Conservation (phyloP, 1,140 invertebrate species). For the Bombus difficillimus region DNA sequence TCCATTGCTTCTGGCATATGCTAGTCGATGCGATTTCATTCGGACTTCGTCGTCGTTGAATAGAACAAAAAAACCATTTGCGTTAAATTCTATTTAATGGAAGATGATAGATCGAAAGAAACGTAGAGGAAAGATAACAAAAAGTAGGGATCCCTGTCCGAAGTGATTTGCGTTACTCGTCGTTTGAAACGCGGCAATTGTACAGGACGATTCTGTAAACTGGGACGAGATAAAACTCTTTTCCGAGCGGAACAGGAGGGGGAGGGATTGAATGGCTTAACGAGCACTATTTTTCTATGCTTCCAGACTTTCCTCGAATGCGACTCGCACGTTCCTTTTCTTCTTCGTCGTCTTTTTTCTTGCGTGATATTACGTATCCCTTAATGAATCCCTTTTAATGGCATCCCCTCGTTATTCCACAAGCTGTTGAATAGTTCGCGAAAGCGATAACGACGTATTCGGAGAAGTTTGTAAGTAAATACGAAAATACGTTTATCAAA, state of each 20-base stretch:
- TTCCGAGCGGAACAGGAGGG: neutral
- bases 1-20: too few relatives aligned
- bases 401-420: neutral
- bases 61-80: too few relatives aligned
- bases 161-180: neutral
- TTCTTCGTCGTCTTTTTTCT: neutral
- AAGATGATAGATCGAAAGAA: too few relatives aligned
- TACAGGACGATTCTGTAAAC: slow-evolving; percentile 24
- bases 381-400: slow-evolving; percentile 19
- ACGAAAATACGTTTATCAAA: neutral
- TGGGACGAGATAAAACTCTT: slow-evolving; percentile 10
- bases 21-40: too few relatives aligned
- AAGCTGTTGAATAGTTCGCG: too few relatives aligned
- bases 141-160: neutral
- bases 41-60: too few relatives aligned
- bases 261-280: slow-evolving; percentile 13
- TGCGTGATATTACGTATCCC: neutral
- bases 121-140: neutral
- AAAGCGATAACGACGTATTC: neutral
- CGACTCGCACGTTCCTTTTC: neutral
- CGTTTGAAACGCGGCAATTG: neutral
- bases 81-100: too few relatives aligned
- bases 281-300: slow-evolving; percentile 23
- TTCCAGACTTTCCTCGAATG: neutral
- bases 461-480: neutral